Percentiles rank a stretch among this genome's conserved stretches.
Evolutionary conservation across 2,113 vertebrate species (phyloP).

Genomic region (Tychaedon coryphoeus): DNA sequence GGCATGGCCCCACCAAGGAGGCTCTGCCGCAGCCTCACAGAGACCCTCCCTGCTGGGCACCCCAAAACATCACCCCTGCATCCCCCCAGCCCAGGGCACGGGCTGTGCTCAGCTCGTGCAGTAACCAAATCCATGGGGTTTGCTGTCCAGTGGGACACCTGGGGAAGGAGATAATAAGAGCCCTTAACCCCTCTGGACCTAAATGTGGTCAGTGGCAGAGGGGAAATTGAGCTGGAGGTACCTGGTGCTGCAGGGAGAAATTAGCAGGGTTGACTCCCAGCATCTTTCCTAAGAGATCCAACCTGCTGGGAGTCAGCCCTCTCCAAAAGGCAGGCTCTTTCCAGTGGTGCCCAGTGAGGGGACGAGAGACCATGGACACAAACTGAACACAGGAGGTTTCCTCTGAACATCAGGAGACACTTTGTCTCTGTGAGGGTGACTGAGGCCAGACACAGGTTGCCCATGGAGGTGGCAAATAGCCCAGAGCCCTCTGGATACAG

Average conservation of each 20-base stretch:
- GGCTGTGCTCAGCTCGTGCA: neutral
- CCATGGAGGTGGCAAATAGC: neutral
- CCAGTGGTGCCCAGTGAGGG: neutral
- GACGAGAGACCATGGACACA: neutral
- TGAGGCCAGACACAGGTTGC: neutral
- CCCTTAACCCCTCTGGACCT: neutral
- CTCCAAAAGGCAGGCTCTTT: neutral
- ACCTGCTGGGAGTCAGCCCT: neutral
- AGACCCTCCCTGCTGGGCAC: accelerated
- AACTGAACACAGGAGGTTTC: neutral
- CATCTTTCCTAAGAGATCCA: neutral
- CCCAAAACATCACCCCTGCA: neutral
- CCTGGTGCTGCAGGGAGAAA: neutral
- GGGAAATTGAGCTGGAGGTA: neutral
- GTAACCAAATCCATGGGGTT: too few species aligned
- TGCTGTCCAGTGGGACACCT: too few species aligned
- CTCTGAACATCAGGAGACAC: neutral
- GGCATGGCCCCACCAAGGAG: neutral
- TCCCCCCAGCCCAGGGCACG: neutral
- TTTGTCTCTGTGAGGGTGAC: neutral
- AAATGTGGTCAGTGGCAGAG: too few species aligned
- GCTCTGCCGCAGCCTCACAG: neutral
- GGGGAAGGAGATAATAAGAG: neutral
- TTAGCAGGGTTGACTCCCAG: neutral
- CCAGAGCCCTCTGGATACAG: neutral